These are phyloP conservation scores for Macrotrachela quadricornifera DNA, from an alignment of 1,140 invertebrate species.

Conservation along the genomic window DNA sequence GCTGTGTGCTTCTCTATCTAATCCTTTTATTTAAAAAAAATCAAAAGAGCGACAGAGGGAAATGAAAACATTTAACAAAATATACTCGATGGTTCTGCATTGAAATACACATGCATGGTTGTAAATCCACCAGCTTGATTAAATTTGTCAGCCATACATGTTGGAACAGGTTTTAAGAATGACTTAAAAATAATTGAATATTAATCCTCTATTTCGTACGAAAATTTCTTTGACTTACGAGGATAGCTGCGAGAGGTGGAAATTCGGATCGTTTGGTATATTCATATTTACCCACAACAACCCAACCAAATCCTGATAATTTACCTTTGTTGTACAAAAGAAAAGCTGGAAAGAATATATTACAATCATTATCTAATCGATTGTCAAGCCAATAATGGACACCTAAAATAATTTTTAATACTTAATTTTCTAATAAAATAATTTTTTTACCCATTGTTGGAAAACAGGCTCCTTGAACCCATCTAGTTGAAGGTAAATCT, in stretches of 20 bases:
- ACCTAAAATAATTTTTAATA: constrained; percentile 5
- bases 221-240: too few relatives aligned
- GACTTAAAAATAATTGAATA: too few relatives aligned
- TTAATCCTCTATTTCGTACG: too few relatives aligned
- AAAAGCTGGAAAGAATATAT: constrained; percentile 18
- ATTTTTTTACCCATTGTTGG: constrained; percentile 22
- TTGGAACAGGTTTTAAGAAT: constrained; percentile 12
- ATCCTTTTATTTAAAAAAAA: too few relatives aligned
- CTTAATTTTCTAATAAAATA: neutral
- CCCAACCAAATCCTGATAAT: constrained; percentile 22
- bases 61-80: too few relatives aligned
- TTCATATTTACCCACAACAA: constrained; percentile 1
- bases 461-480: constrained; percentile 23
- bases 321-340: constrained; percentile 21
- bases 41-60: too few relatives aligned
- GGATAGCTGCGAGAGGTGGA: too few relatives aligned
- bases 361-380: constrained; percentile 13
- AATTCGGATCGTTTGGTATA: too few relatives aligned
- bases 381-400: constrained; percentile 19
- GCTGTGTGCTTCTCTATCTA: too few relatives aligned
- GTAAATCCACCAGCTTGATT: constrained; percentile 5
- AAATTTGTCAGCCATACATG: constrained; percentile 7
- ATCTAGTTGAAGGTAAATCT: constrained; percentile 12
- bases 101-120: constrained; percentile 14
- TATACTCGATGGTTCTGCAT: neutral